Evolutionary conservation across 2,888 invertebrate genomes (phyloP).

Genomic region (Oscheius sp.): DNA sequence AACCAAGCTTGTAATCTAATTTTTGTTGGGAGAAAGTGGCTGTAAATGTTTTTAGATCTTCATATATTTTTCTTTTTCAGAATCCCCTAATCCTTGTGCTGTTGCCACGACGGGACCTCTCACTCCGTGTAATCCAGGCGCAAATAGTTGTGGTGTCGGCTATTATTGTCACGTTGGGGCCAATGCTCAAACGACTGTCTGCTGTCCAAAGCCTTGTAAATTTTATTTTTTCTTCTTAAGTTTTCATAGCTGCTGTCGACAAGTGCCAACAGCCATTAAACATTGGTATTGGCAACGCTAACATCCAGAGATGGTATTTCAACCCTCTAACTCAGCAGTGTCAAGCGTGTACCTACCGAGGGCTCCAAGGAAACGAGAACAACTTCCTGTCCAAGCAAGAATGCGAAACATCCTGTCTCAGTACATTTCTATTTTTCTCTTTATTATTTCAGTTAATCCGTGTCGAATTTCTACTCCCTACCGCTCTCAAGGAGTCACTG

Average conservation of each 20-base stretch:
- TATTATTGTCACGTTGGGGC: constrained; percentile 69
- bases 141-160: constrained; percentile 44
- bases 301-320: constrained; percentile 69
- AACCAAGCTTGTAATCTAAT: neutral
- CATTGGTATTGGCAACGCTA: constrained; percentile 66
- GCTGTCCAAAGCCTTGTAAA: constrained; percentile 67
- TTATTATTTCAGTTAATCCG: constrained; percentile 64
- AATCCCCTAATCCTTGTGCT: constrained; percentile 68
- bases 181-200: constrained; percentile 65
- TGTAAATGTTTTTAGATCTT: constrained; percentile 6
- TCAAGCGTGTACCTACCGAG: constrained; percentile 62
- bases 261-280: constrained; percentile 68
- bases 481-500: constrained; percentile 61
- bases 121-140: constrained; percentile 41
- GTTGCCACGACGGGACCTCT: constrained; percentile 49
- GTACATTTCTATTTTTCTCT: constrained; percentile 26
- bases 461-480: constrained; percentile 67
- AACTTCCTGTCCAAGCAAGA: constrained; percentile 65
- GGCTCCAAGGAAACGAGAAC: constrained; percentile 64
- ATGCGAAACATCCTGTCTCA: constrained; percentile 60
- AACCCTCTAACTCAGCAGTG: constrained; percentile 65
- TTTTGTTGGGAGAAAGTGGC: neutral
- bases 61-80: constrained; percentile 51
- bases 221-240: neutral
- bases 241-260: constrained; percentile 58